Evolutionary conservation across 2,113 vertebrate species (phyloP).

Genomic region (Garra rufa): DNA sequence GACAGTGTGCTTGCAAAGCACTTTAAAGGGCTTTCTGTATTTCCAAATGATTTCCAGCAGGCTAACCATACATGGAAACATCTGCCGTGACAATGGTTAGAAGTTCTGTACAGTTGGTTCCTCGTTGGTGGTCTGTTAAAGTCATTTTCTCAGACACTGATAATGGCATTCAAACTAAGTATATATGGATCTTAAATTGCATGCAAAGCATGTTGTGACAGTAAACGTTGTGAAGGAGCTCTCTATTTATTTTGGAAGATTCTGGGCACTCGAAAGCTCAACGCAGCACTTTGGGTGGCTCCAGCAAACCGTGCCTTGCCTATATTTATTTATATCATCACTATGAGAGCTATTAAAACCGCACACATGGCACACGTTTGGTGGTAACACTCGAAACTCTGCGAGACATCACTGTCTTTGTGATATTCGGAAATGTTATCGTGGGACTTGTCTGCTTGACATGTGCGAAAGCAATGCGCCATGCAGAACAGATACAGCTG

Average conservation of each 20-base stretch:
- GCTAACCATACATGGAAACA: conserved; percentile 44
- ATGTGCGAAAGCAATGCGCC: conserved; percentile 13
- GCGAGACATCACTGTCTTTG: conserved; percentile 21
- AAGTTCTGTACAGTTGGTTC: conserved; percentile 15
- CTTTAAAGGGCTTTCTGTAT: neutral
- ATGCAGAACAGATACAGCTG: conserved; percentile 28
- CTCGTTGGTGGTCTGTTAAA: conserved; percentile 44
- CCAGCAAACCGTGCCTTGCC: conserved; percentile 7
- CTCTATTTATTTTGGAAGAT: conserved; percentile 42
- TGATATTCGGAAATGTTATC: conserved; percentile 36
- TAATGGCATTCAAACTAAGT: conserved; percentile 16
- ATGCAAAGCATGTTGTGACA: conserved; percentile 1
- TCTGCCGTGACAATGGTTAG: conserved; percentile 24
- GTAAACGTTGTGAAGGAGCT: conserved; percentile 13
- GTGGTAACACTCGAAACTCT: conserved; percentile 17
- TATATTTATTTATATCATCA: conserved; percentile 31
- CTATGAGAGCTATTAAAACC: conserved; percentile 22
- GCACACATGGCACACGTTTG: neutral
- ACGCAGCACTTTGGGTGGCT: conserved; percentile 17
- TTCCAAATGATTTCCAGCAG: conserved; percentile 32
- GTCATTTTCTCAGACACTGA: conserved; percentile 32
- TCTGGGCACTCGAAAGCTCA: conserved; percentile 14
- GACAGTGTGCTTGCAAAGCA: neutral
- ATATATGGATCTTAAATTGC: conserved; percentile 4
- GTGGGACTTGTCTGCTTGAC: conserved; percentile 14